Base-by-base conservation (phyloP, 30 jellyfish, hydroid and myxozoan genomes). In the Hydra vulgaris region DNA sequence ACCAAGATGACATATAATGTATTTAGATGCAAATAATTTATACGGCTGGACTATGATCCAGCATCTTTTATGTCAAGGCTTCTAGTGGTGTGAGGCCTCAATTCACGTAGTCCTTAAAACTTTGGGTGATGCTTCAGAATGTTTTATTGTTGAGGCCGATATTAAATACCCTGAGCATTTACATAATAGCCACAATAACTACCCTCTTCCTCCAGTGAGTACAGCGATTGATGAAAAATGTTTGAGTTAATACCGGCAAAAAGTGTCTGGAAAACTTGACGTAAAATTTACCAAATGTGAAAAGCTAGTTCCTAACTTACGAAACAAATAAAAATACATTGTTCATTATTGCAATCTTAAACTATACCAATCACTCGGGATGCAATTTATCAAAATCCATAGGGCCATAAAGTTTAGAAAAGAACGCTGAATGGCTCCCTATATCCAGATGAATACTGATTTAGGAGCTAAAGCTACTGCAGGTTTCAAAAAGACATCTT, bases 401-500 rank as follows among this genome's bases (percentile, higher is more conserved):
- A n/a, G n/a, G n/a, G n/a, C n/a, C n/a, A n/a, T n/a, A n/a, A n/a
- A n/a, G n/a, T n/a, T n/a, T n/a, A n/a, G n/a, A n/a, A n/a, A n/a
- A n/a, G n/a, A n/a, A n/a, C n/a, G n/a, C 61, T 40, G 61, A 12
- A 40, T 40, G 61, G 61, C 61, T 12, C 61, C 61, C 8, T 40
- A 40, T 12, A 40, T 40, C 61, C 8, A 40, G 12, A 40, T 40
- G 61, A 40, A 40, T 40, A 40, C 61, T 5, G 8, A 40, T 5
- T 40, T 40, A 12, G 12, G 61, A 12, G 12, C 61, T 3, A 40
- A 40, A 40, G 61, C 12, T 3, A 3, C 8, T 40, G 5, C 61
- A 3, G 61, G 8, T 12, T 40, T 40, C 12, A 40, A 3, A 87
- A 87, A 82, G 88, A 82, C 82, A 74, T 82, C 70, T 81, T 74